Evolutionary conservation across 2,888 invertebrate species (phyloP), one percentile per base, ranked within the genome.

Genomic region (Aporophyla nigra): DNA sequence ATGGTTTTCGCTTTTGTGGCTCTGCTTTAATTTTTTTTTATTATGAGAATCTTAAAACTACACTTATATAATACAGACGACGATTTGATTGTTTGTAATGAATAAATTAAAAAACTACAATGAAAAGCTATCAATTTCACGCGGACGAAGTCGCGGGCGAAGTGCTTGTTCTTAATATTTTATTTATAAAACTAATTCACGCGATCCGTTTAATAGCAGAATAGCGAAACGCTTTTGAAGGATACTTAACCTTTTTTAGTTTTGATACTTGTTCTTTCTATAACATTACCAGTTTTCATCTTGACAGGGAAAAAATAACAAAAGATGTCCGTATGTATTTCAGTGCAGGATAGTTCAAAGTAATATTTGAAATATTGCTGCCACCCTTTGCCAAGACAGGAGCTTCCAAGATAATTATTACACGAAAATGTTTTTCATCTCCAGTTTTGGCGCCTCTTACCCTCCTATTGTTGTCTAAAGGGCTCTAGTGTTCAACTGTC

Each of bases 381-480:
- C 5, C 58, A 53, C 5, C 33, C 16, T 71, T 19, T 10, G 12
- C 5, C 0, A 67, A 46, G n/a, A 54, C 43, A 51, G 0, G 21
- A 56, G 14, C 0, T 24, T 7, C 14, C 54, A 49, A 54, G 21
- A 67, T 62, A 76, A 76, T 81, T 27, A 46, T 58, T 51, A 56
- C 46, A 49, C 14, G 33, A 33, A 21, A 43, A 59, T 68, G 19
- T 54, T 82, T 71, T 56, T 65, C 67, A 66, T 75, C 65, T 27
- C 24, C 53, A 67, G 1, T 14, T 24, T 54, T 73, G 53, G 21
- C 68, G 9, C 68, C 65, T 61, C 51, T 7, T 21, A 40, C 66
- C 70, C 33, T 56, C 40, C 63, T 40, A n/a, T 83, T 82, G 59
- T 78, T 83, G 33, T 67, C 3, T 12, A 21, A 74, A 74, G 67